Evolutionary conservation across 2,797 vertebrate species (phyloP).

Genomic region (Adrianichthys oophorus): DNA sequence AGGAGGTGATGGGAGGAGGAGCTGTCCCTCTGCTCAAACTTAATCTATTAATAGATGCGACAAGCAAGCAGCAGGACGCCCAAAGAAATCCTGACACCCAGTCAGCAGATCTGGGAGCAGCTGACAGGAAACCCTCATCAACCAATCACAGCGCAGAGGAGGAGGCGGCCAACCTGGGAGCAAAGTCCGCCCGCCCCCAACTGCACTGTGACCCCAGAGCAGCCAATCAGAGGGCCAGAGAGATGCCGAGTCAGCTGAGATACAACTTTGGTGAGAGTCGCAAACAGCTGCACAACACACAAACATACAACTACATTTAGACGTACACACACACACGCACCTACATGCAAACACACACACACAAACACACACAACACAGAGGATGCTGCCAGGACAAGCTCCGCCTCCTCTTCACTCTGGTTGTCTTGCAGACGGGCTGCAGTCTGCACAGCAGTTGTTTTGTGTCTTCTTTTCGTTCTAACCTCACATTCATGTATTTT

Average conservation of each 20-base stretch:
- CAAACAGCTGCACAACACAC: constrained; percentile 22
- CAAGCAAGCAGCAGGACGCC: constrained; percentile 62
- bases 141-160: constrained; percentile 37
- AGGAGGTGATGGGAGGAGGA: background rate
- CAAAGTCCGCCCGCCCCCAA: constrained; percentile 32
- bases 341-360: no score
- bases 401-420: no score
- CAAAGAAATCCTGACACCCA: constrained; percentile 59
- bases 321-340: constrained; percentile 5
- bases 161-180: constrained; percentile 25
- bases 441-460: no score
- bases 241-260: constrained; percentile 46
- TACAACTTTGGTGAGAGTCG: constrained; percentile 26
- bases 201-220: constrained; percentile 27
- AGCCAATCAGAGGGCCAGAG: constrained; percentile 49
- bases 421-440: no score
- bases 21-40: background rate
- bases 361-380: no score
- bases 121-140: constrained; percentile 47
- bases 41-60: constrained; percentile 66
- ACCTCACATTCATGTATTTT: no score
- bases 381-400: no score
- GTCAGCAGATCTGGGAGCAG: constrained; percentile 49
- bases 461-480: no score
- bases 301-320: constrained; percentile 10